Evolutionary conservation across 2,113 vertebrate genomes (phyloP).

Genomic region (Trogon melanurus): DNA sequence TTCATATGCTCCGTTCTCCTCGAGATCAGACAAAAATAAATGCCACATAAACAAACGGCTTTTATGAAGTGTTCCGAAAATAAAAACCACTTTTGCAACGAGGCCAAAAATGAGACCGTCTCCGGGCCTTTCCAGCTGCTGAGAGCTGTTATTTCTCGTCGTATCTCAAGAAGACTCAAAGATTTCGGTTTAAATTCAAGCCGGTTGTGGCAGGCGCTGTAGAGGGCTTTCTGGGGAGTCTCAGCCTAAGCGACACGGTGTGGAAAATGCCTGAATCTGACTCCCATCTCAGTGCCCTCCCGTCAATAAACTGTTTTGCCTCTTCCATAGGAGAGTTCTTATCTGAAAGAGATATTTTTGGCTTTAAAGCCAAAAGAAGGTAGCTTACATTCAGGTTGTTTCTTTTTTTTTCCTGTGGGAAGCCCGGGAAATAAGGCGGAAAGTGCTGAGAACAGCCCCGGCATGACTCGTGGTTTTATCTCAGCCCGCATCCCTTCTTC

Average conservation of each 20-base stretch:
- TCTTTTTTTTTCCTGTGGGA: background rate
- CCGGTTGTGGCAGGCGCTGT: background rate
- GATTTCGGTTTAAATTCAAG: background rate
- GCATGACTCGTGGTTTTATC: background rate
- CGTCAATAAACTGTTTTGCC: background rate
- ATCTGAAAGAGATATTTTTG: background rate
- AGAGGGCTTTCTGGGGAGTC: background rate
- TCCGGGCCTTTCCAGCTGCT: background rate
- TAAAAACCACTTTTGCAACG: background rate
- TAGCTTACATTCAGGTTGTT: background rate
- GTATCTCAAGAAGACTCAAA: background rate
- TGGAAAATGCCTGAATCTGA: background rate
- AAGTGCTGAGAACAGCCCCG: background rate
- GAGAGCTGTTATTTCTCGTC: background rate
- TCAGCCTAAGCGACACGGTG: background rate
- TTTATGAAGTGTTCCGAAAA: slow-evolving; percentile 15
- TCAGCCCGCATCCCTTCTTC: background rate
- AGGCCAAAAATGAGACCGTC: background rate
- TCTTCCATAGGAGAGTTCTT: background rate
- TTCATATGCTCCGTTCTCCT: background rate
- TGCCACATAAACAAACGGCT: background rate
- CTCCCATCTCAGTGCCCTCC: background rate
- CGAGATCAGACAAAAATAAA: background rate
- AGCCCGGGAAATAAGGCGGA: background rate
- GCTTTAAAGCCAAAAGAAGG: background rate